Evolutionary conservation across 2,797 vertebrate species (phyloP), one percentile per base, ranked within the genome.

Genomic region (Yasuhikotakia modesta): DNA sequence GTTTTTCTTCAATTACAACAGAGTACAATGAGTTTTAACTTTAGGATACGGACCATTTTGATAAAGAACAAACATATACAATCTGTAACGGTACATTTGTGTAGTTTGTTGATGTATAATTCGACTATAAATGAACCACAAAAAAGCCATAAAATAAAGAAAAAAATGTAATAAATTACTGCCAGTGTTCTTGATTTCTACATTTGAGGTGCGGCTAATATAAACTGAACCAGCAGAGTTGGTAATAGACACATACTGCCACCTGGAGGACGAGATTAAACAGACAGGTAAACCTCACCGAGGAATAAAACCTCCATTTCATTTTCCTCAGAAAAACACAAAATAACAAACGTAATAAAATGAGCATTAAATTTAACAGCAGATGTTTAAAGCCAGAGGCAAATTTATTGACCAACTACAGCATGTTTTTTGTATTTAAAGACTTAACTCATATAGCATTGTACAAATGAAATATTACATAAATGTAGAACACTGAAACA

Each of bases 401-500:
- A 79, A 2, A 58, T 86, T 86, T 86, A 84, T 84, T 86, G 76
- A 81, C 67, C 53, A 68, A 79, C 24, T 68, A 81, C 66, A 83
- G 69, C 45, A 32, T 35, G 61, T 52, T 32, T 60, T 39, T 19
- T 55, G 53, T 64, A 66, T 69, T 67, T 74, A 55, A 74, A 55
- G 55, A 66, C 57, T 17, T 4, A 76, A 71, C 58, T 70, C 46
- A 43, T 53, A 24, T 32, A 46, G 73, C 8, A 65, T 72, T 72
- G 71, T 50, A 24, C 69, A 72, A 78, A 79, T 68, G 55, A 81
- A 85, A 80, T 80, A 60, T 4, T 39, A 63, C 30, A 55, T 64
- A 57, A n/a, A 75, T 30, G 58, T 35, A 57, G 48, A 76, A 83
- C 60, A 82, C 73, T 80, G 71, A 80, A 77, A 61, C 35, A 58